Base-by-base conservation (phyloP, 2,113 vertebrate genomes). In the Nibea coibor region DNA sequence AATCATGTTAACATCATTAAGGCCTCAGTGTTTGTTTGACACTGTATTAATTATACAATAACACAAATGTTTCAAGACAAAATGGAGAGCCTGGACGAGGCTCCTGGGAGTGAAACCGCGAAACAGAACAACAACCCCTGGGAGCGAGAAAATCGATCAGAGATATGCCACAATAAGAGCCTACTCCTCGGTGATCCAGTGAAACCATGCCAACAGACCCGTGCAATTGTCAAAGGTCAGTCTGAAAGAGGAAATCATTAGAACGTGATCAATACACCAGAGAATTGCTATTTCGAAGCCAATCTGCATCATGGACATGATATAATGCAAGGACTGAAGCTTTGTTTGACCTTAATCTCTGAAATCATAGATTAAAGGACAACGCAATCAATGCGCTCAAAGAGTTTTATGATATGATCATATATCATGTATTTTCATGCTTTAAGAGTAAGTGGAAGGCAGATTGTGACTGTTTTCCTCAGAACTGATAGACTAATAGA, bases 161-260 rank as follows among this genome's bases (percentile, higher is more conserved):
- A 83, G 77, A 67, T 80, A 19, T 78, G 67, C 58, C 70, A 63
- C 79, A 88, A 84, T 71, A 67, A 73, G 67, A 89, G 24, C 22
- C 82, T 75, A 12, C 91, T 93, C 17, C 77, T 89, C 9, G 66
- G 54, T 48, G 74, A 93, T 82, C 81, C 70, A 75, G 75, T 85
- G 92, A 95, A 93, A 90, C 93, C 94, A 31, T 94, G 84, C 87
- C 82, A 72, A 86, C 62, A 31, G 70, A 68, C 81, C 2, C 87
- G 91, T 4, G 84, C 82, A 22, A 50, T 72, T 51, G 81, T 94
- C 77, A 95, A 91, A 95, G 95, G 95, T 96, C 63, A 93, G 92
- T 63, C 19, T 45, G 19, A 51, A 11, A n/a, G 20, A 24, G 20
- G 75, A 86, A 84, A 77, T 75, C 4, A 26, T 54, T 78, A 22